phyloP scores from a whole-genome alignment of 2,888 invertebrate species.

The Frankliniella fusca region DNA sequence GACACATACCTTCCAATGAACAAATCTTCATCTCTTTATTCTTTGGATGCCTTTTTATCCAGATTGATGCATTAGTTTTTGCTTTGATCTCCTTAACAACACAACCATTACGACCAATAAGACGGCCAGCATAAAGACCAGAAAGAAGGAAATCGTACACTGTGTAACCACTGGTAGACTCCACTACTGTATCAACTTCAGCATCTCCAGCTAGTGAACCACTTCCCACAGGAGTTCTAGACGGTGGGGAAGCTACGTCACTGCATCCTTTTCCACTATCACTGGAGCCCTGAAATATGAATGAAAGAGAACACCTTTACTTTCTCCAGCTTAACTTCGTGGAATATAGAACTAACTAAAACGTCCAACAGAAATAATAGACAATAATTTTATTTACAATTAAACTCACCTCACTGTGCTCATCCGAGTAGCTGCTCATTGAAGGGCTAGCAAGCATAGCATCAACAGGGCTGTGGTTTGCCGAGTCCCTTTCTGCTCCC shows the following conservation, averaged over 20 bases:
- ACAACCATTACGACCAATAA: slow-evolving; percentile 79
- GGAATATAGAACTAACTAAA: slow-evolving; percentile 6
- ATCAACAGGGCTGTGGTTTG: slow-evolving; percentile 68
- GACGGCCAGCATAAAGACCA: slow-evolving; percentile 71
- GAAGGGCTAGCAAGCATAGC: slow-evolving; percentile 65
- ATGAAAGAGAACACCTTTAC: background rate
- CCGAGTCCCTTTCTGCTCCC: slow-evolving; percentile 60
- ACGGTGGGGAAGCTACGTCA: slow-evolving; percentile 65
- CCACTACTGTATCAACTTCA: background rate
- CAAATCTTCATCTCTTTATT: slow-evolving; percentile 75
- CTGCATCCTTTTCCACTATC: slow-evolving; percentile 80
- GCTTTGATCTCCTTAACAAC: slow-evolving; percentile 77
- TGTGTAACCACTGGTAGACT: slow-evolving; percentile 40
- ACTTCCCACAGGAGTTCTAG: slow-evolving; percentile 52
- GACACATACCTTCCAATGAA: slow-evolving; percentile 66
- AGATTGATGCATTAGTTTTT: slow-evolving; percentile 72
- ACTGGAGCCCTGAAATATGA: slow-evolving; percentile 61
- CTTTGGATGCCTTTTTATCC: slow-evolving; percentile 72
- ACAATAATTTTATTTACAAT: background rate
- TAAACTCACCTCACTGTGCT: slow-evolving; percentile 59
- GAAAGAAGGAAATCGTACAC: slow-evolving; percentile 65
- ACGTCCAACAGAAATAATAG: slow-evolving; percentile 38
- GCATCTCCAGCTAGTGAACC: slow-evolving; percentile 44
- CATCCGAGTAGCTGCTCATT: slow-evolving; percentile 64
- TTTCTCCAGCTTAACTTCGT: slow-evolving; percentile 2